phyloP scores from a whole-genome alignment of 2,797 vertebrate genomes.

The Acrossocheilus fasciatus region DNA sequence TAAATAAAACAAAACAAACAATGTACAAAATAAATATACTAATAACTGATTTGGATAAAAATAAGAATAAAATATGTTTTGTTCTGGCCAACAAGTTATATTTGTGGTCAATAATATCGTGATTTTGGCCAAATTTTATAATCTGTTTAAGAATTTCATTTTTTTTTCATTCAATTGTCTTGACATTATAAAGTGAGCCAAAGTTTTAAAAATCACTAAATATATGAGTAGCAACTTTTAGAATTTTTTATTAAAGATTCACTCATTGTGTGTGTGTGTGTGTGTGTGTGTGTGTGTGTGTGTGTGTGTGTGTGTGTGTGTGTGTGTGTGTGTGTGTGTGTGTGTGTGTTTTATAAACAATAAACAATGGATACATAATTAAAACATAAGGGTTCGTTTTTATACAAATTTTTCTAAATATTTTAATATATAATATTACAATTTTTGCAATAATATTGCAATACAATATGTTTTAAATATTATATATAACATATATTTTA shows the following conservation, averaged over 20 bases:
- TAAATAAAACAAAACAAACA: background rate
- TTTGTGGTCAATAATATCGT: background rate
- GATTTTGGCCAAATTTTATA: background rate
- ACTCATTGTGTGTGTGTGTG: background rate
- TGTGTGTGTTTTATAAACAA: background rate
- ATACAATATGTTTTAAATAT: too few species aligned
- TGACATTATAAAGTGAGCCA: background rate
- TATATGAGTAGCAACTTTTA: background rate
- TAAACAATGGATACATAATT: too few species aligned
- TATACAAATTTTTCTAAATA: background rate
- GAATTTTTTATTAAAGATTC: background rate
- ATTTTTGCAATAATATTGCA: background rate
- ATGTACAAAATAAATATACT: background rate
- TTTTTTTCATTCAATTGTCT: too few species aligned
- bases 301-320: background rate
- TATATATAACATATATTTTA: too few species aligned
- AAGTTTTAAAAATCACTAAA: background rate
- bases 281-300: background rate
- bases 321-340: too few species aligned
- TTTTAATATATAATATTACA: background rate
- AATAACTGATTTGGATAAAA: background rate
- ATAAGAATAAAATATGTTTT: background rate
- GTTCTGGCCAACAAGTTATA: too few species aligned
- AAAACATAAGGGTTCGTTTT: too few species aligned
- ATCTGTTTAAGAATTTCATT: background rate